Evolutionary conservation across 2,113 vertebrate genomes (phyloP).

Genomic region (Gymnarchus niloticus): DNA sequence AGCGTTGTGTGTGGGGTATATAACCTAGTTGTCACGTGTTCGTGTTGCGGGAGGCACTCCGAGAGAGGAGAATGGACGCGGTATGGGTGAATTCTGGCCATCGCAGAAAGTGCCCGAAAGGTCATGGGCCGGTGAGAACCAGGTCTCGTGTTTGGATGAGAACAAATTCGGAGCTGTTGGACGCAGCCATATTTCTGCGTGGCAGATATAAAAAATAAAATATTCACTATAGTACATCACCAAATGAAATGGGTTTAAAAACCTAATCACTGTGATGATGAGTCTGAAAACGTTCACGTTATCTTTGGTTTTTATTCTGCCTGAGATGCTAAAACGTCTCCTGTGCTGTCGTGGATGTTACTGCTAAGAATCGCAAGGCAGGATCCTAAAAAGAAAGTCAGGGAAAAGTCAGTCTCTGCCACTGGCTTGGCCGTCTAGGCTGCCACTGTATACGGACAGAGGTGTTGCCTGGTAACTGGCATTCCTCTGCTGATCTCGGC

Average conservation of each 20-base stretch:
- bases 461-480: conserved; percentile 52
- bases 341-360: neutral
- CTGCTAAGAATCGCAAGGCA: neutral
- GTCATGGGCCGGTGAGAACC: neutral
- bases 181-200: no score
- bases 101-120: neutral
- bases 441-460: conserved; percentile 27
- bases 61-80: no score
- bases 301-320: neutral
- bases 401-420: neutral
- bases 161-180: no score
- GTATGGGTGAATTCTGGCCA: no score
- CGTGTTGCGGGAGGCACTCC: neutral
- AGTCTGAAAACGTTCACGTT: neutral
- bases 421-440: neutral
- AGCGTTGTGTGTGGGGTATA: neutral
- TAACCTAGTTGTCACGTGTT: neutral
- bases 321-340: neutral
- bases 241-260: neutral
- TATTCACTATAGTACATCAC: neutral
- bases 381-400: neutral
- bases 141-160: neutral
- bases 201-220: no score
- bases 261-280: neutral
- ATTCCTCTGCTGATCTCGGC: conserved; percentile 17